These are phyloP conservation scores for Aselliscus stoliczkanus DNA, from an alignment of 2,797 vertebrate species.

Conservation along the genomic window DNA sequence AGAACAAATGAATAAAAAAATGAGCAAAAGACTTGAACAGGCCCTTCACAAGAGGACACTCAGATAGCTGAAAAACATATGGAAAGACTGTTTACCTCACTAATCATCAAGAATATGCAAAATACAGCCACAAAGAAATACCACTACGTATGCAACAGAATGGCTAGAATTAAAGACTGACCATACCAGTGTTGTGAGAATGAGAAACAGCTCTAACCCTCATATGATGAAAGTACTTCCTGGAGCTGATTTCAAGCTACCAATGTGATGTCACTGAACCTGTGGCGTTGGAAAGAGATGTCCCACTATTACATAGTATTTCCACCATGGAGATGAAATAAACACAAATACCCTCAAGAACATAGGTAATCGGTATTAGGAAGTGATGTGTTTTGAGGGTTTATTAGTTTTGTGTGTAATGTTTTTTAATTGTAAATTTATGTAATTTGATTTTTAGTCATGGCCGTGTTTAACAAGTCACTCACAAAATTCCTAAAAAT, in stretches of 20 bases:
- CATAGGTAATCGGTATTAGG: not conserved
- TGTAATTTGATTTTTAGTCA: not conserved
- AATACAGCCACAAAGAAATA: not conserved
- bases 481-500: not conserved
- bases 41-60: not conserved
- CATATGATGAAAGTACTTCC: not conserved
- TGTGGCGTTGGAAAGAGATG: not conserved
- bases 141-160: not conserved
- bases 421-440: not conserved
- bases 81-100: not conserved
- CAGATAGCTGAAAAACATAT: not conserved
- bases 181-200: not conserved
- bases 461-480: not conserved
- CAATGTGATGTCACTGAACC: not conserved
- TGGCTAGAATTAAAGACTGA: not conserved
- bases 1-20: not conserved
- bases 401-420: not conserved
- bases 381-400: not conserved
- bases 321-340: not conserved
- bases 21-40: not conserved
- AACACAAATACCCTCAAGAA: not conserved
- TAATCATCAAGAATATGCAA: not conserved
- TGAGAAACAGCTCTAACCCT: not conserved
- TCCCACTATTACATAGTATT: not conserved
- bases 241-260: not conserved